Evolutionary conservation across 1,140 invertebrate genomes (phyloP), one percentile per base, ranked within the genome.

Genomic region (Linepithema humile): DNA sequence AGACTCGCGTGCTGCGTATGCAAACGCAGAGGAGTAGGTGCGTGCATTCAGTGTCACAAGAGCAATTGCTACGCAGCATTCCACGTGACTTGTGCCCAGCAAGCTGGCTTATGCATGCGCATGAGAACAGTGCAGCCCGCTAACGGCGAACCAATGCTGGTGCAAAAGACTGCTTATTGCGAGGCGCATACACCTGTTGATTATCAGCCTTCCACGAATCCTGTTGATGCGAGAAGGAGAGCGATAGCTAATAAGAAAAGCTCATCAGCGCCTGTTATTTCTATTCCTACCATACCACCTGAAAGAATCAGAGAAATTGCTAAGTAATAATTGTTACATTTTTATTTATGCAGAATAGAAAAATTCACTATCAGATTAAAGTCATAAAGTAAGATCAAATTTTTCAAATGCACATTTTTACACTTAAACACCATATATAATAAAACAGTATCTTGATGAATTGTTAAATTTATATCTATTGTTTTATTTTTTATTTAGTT

Each of bases 51-150:
- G 94, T 99, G 99, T 93, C 98, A 99, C 92, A 98, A 98, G 90
- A 97, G 96, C 84, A 99, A 98, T 93, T 99, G 99, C 93, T 99
- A 99, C 91, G 97, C 97, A 70, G 99, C 99, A 6, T 99, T 99
- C 94, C 99, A 99, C 94, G 99, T 99, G 0, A 99, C 99, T 0
- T 99, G 99, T 94, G 99, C 99, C 0, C 99, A 99, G 93, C 98
- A 99, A 93, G 98, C 98, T 64, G 98, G 99, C 73, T 95, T 98
- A 0, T 96, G 97, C 88, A 99, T 99, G 99, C 97, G 98, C 93
- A 99, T 99, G 97, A 97, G 99, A 91, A 98, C 98, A 1, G 97
- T 98, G 0, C 96, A 97, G 91, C 97, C 97, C 35, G 93, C 95
- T 0, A 96, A 97, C 65, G 95, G 96, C 2, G 95, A 96, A 90